phyloP scores from a whole-genome alignment of 2,113 vertebrate species.

The Pelecanoides urinatrix region DNA sequence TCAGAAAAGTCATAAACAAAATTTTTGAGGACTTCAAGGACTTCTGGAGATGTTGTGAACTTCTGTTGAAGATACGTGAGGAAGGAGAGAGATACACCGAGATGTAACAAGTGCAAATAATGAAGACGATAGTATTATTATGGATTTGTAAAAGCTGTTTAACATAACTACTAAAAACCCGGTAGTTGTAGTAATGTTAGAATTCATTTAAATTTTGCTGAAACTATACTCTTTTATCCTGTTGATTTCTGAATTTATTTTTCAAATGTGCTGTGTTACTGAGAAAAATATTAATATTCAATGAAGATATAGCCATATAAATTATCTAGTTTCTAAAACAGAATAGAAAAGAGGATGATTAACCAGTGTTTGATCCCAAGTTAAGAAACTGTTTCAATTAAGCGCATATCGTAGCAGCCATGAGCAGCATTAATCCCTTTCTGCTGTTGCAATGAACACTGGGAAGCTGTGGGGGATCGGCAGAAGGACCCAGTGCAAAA shows the following conservation, averaged over 20 bases:
- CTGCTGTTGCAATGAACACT: background rate
- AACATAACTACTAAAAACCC: background rate
- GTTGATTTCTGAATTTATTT: background rate
- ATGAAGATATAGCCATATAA: background rate
- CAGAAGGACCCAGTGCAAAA: background rate
- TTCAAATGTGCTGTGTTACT: background rate
- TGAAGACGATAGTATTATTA: background rate
- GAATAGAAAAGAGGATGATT: slow-evolving; percentile 9
- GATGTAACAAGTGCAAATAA: background rate
- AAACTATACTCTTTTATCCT: background rate
- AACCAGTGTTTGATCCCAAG: slow-evolving; percentile 10
- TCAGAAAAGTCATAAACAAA: background rate
- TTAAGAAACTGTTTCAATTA: background rate
- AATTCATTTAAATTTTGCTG: background rate
- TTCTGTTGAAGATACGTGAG: background rate
- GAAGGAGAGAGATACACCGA: background rate
- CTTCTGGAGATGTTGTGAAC: background rate
- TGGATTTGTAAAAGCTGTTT: background rate
- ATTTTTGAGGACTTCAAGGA: background rate
- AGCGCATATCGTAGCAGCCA: background rate
- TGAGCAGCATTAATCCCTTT: background rate
- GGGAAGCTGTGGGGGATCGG: background rate
- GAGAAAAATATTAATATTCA: slow-evolving; percentile 21
- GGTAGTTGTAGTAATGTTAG: background rate
- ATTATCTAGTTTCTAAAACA: slow-evolving; percentile 10